Base-by-base conservation (phyloP, 2,797 vertebrate genomes). In the Cynopterus sphinx region DNA sequence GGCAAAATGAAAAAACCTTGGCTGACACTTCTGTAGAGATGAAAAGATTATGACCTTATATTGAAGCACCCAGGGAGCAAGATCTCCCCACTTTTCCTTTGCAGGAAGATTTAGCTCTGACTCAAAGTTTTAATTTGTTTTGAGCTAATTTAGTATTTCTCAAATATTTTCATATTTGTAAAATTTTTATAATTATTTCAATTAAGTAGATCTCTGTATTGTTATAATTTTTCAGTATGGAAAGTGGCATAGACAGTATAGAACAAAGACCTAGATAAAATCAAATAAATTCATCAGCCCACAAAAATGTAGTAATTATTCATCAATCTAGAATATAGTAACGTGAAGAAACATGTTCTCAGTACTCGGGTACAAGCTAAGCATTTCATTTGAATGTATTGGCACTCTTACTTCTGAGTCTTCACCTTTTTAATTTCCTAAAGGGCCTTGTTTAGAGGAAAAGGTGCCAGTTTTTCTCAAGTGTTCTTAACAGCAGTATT, bases 381-480 rank as follows among this genome's bases (percentile, higher is more conserved):
- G 22, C 77, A 51, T 90, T 83, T 41, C 41, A 4, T 86, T 41
- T 71, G 24, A 73, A 19, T 57, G 88, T 46, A 26, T 10, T 71
- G 39, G 36, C 85, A 2, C 84, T 87, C 70, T 91, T 49, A 51
- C 57, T 71, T 63, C 57, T 59, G 91, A 89, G 24, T 46, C 53
- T 75, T 95, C n/a, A 31, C 67, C 61, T 77, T 53, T n/a, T 26
- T 82, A 57, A 77, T 94, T 94, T 92, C 84, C 59, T 43, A 31
- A 84, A 90, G 75, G 28, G 28, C 75, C 63, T 85, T 79, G 33
- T 57, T 86, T 55, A 53, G 90, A 61, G 77, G 49, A 61, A 73
- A 77, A 15, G n/a, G 7, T 87, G 73, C 87, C 63, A 24, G 75
- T 89, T 86, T 43, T 75, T 63, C 65, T 36, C 0, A 87, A 75